Evolutionary conservation across 2,113 vertebrate genomes (phyloP).

Genomic region (Cacatua alba): DNA sequence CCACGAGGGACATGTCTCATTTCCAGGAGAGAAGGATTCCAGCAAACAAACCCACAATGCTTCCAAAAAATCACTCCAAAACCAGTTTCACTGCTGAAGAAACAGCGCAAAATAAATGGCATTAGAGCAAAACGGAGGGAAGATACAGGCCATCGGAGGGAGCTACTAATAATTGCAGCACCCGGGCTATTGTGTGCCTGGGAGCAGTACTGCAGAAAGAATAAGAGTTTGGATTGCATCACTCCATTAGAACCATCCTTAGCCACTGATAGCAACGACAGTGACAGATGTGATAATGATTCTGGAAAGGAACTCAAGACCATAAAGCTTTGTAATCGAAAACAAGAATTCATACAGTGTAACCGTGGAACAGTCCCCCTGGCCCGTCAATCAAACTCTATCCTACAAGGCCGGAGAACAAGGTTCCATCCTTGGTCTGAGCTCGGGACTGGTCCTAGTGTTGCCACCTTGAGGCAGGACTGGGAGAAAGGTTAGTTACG

Average conservation of each 20-base stretch:
- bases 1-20: slow-evolving; percentile 29
- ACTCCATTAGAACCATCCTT: slow-evolving; percentile 26
- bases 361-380: background rate
- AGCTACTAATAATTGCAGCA: slow-evolving; percentile 49
- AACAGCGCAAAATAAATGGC: slow-evolving; percentile 16
- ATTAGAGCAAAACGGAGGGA: slow-evolving; percentile 19
- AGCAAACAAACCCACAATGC: background rate
- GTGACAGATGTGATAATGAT: slow-evolving; percentile 32
- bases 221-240: background rate
- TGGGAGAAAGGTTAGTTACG: background rate
- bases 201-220: slow-evolving; percentile 49
- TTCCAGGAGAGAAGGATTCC: slow-evolving; percentile 54
- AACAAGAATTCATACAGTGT: background rate
- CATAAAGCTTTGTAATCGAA: slow-evolving; percentile 25
- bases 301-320: slow-evolving; percentile 15
- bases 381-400: background rate
- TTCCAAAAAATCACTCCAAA: slow-evolving; percentile 37
- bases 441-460: background rate
- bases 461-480: slow-evolving; percentile 44
- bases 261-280: slow-evolving; percentile 9
- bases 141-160: slow-evolving; percentile 2
- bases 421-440: background rate
- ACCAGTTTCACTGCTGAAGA: background rate
- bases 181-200: slow-evolving; percentile 18
- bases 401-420: background rate